Evolutionary conservation across 2,797 vertebrate genomes (phyloP), one percentile per base, ranked within the genome.

Genomic region (Benthosema pterotum): DNA sequence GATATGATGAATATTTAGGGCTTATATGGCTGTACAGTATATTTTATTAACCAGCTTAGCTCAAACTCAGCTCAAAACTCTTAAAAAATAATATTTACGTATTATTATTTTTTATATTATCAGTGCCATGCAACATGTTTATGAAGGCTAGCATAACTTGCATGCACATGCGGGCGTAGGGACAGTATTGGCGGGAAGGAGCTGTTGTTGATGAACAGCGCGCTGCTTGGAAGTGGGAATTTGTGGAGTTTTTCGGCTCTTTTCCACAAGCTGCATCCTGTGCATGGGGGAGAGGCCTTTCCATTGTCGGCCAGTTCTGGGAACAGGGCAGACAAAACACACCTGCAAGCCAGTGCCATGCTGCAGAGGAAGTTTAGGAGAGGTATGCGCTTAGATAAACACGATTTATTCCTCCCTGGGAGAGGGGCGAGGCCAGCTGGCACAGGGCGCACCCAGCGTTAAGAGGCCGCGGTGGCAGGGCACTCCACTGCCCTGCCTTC

Each of bases 231-330:
- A 78, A 78, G 77, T 73, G 69, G 87, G 91, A 94, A 89, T 91
- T 92, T 92, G 16, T 84, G 80, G 86, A 74, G 51, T 70, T 63
- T 59, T 74, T 65, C 52, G 17, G 16, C 71, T 77, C 42, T 85
- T 75, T 88, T 91, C 91, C 93, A 94, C 94, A 96, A 97, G 95
- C 96, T 97, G 95, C 95, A 95, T 98, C 97, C 96, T 97, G 96
- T 91, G 84, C 67, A 52, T n/a, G n/a, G 53, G 32, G 72, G 62
- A 72, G 49, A 49, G 49, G 57, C 46, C 89, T 88, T 93, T 94
- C 93, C 92, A 94, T 94, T 95, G 95, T 96, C 86, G 91, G 83
- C 85, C 83, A 82, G 81, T 89, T 91, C 91, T 95, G 93, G 93
- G 93, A 95, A 94, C 71, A 81, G 83, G 85, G 88, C 91, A 95